Percentiles rank a stretch among this genome's conserved stretches.
Conservation (phyloP, 2,888 invertebrate species). For the Aleiodes testaceus region DNA sequence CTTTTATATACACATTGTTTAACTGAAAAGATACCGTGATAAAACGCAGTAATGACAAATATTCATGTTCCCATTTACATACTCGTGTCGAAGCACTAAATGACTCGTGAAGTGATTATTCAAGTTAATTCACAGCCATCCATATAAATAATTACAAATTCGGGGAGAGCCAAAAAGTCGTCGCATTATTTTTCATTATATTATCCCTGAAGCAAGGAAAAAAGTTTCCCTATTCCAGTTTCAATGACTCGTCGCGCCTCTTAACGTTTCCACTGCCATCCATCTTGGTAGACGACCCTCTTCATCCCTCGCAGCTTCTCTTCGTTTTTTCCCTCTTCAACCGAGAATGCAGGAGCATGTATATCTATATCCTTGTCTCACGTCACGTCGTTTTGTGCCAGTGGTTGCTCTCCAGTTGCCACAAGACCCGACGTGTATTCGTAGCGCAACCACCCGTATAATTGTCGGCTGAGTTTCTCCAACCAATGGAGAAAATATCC, state of each 20-base stretch:
- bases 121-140: neutral
- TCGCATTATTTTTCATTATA: constrained; percentile 12
- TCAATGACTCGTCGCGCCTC: constrained; percentile 71
- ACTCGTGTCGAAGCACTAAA: too few relatives aligned
- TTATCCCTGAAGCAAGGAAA: neutral
- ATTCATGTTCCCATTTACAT: neutral
- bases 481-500: constrained; percentile 45
- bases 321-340: constrained; percentile 27
- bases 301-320: constrained; percentile 45
- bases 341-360: constrained; percentile 45
- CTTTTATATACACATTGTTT: constrained; percentile 8
- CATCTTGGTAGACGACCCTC: constrained; percentile 60
- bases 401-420: constrained; percentile 66
- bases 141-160: neutral
- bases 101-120: too few relatives aligned
- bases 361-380: constrained; percentile 42
- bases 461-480: constrained; percentile 63
- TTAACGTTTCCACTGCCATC: constrained; percentile 68
- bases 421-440: constrained; percentile 69
- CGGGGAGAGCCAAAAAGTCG: neutral
- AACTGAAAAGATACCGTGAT: neutral
- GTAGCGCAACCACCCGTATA: constrained; percentile 70
- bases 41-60: neutral
- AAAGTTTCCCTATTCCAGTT: constrained; percentile 55
- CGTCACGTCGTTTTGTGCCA: constrained; percentile 54